Base-by-base conservation (phyloP, 1,140 invertebrate genomes). In the Druon quercuslanigerum region DNA sequence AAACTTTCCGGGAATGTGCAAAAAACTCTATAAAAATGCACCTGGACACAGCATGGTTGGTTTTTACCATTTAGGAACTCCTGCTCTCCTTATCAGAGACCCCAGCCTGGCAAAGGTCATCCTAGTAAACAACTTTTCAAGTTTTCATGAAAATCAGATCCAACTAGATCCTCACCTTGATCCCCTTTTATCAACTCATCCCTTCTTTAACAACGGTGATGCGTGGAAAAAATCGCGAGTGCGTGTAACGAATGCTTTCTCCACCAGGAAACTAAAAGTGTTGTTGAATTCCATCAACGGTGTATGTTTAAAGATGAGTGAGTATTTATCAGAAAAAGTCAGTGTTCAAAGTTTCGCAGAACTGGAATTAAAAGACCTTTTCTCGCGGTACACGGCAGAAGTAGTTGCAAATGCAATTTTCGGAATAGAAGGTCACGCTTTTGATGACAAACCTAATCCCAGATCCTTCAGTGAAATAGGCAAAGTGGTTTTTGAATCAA, bases 341-440 rank as follows among this genome's bases (percentile, higher is more conserved):
- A 25, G 73, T 1, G 20, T 71, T n/a, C 56, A 20, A 2, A 0
- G 40, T 66, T 54, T 57, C 13, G 71, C 75, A 66, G 85, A 87
- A 17, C 17, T 82, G 2, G 87, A 92, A 19, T 40, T 83, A 9
- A 90, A 90, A 78, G 74, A 88, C 25, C 17, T 89, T 1, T 89
- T 88, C 16, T 72, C 87, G 1, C 87, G 88, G 75, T 93, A 88
- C 70, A 93, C 92, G 1, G 89, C 88, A 0, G 92, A 93, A 51
- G 89, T 92, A 17, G 89, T 93, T 5, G 88, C 92, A 4, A 90
- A 87, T 71, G 89, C 89, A 14, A 92, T 90, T 0, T 86, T 93
- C 76, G 92, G 92, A 9, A 83, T 93, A 13, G 79, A 88, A 16
- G 84, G 83, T 2, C 25, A 73, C 40, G 79, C 79, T 51, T 87